Percentiles rank a stretch among this genome's conserved stretches.
phyloP scores from a whole-genome alignment of 2,113 vertebrate genomes.

The Phoxinus phoxinus region DNA sequence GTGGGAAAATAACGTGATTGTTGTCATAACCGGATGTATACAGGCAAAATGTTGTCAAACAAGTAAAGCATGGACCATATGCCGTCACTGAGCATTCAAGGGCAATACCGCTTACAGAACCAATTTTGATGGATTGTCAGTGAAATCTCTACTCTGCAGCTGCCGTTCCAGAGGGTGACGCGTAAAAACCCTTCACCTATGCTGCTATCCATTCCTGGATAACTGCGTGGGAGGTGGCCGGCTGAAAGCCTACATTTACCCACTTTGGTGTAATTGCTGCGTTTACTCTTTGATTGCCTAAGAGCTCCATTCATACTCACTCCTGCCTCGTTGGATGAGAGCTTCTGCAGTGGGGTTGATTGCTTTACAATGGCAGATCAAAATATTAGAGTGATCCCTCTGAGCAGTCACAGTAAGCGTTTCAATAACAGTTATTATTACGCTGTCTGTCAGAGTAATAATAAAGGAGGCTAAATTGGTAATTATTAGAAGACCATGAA shows the following conservation, averaged over 20 bases:
- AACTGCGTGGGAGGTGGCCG: conserved; percentile 71
- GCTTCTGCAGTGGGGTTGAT: conserved; percentile 65
- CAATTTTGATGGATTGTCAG: conserved; percentile 28
- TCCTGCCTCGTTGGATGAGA: conserved; percentile 65
- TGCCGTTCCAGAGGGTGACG: conserved; percentile 13
- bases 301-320: conserved; percentile 73
- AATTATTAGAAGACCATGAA: too few species aligned
- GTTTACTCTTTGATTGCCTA: conserved; percentile 71
- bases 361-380: conserved; percentile 69
- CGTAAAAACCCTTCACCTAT: conserved; percentile 63
- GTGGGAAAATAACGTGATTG: not conserved
- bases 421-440: conserved; percentile 64
- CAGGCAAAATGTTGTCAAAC: not conserved
- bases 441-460: conserved; percentile 59
- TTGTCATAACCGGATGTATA: not conserved
- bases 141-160: conserved; percentile 36
- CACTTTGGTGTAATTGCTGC: conserved; percentile 75
- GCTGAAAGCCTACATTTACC: conserved; percentile 77
- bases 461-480: conserved; percentile 46
- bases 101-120: conserved; percentile 10
- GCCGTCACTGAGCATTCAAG: not conserved
- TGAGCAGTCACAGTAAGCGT: conserved; percentile 61
- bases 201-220: conserved; percentile 61
- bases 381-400: conserved; percentile 67
- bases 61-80: not conserved